phyloP scores from a whole-genome alignment of 2,888 invertebrate genomes.

The Acanthosepion esculentum region DNA sequence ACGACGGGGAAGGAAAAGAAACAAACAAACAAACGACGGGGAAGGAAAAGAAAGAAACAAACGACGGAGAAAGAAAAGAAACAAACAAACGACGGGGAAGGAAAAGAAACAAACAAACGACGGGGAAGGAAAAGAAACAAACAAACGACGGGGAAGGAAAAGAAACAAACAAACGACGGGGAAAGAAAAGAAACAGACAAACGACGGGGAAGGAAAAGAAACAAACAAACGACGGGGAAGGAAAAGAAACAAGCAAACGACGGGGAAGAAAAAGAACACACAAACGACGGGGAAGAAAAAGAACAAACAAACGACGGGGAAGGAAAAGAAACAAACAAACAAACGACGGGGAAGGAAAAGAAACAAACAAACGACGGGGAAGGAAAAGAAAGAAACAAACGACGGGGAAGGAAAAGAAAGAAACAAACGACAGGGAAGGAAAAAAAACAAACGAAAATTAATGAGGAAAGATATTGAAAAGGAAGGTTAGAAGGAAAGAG shows the following conservation, averaged over 20 bases:
- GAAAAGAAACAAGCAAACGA: too few species aligned
- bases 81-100: background rate
- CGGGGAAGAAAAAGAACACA: too few species aligned
- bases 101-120: background rate
- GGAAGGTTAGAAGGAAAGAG: background rate
- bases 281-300: too few species aligned
- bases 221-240: too few species aligned
- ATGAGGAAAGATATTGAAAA: too few species aligned
- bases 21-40: background rate
- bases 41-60: background rate
- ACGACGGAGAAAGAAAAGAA: background rate
- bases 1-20: too few species aligned
- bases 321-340: too few species aligned
- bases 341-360: background rate
- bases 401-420: background rate
- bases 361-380: too few species aligned
- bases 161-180: background rate
- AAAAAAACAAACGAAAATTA: too few species aligned
- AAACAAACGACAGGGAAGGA: too few species aligned
- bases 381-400: too few species aligned
- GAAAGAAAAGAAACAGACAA: background rate
- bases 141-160: accelerated
- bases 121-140: background rate
- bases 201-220: background rate
- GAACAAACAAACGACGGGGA: background rate